Conservation (phyloP, 2,113 vertebrate species). For the Istiophorus platypterus region DNA sequence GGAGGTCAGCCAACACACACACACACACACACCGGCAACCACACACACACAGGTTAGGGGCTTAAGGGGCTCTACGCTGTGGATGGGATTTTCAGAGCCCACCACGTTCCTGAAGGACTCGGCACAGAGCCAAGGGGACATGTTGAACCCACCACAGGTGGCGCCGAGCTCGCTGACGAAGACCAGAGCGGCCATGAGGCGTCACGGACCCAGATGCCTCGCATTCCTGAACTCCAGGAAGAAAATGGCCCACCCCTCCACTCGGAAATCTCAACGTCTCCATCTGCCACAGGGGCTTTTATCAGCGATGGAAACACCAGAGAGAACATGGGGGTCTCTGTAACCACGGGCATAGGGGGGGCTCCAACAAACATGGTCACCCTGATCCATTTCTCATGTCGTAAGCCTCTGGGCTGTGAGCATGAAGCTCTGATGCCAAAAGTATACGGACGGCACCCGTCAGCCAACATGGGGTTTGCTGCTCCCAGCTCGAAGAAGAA, state of each 20-base stretch:
- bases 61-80: neutral
- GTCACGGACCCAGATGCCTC: neutral
- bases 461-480: no score
- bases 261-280: neutral
- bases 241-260: neutral
- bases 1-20: constrained; percentile 56
- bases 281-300: neutral
- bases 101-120: constrained; percentile 28
- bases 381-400: neutral
- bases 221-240: constrained; percentile 9
- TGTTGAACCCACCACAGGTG: constrained; percentile 31
- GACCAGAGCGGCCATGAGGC: neutral
- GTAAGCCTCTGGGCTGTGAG: constrained; percentile 9
- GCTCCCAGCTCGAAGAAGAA: no score
- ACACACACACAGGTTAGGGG: constrained; percentile 25
- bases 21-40: neutral
- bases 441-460: no score
- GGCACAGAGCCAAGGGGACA: constrained; percentile 4
- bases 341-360: no score
- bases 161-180: neutral
- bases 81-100: constrained; percentile 7
- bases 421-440: neutral
- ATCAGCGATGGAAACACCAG: neutral
- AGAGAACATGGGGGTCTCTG: neutral
- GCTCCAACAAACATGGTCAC: constrained; percentile 8